These are phyloP conservation scores for Carollia perspicillata DNA, from an alignment of 2,113 vertebrate genomes.

Conservation along the genomic window DNA sequence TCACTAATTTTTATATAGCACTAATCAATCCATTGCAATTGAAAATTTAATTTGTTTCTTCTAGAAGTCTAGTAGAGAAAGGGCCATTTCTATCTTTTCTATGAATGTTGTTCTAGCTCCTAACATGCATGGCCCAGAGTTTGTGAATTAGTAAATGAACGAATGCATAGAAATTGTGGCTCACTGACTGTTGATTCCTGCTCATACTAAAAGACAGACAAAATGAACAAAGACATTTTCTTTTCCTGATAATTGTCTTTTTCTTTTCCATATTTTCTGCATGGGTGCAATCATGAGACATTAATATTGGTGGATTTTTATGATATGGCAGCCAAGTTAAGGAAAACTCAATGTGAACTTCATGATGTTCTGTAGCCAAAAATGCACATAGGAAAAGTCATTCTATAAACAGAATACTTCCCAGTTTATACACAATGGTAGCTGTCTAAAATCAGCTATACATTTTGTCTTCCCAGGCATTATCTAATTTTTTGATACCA, in stretches of 20 bases:
- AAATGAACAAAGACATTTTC: not conserved
- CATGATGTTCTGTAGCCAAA: not conserved
- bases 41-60: not conserved
- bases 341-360: not conserved
- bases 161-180: not conserved
- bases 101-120: not conserved
- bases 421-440: not conserved
- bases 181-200: not conserved
- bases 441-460: not conserved
- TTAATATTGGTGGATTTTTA: not conserved
- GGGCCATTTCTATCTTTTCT: not conserved
- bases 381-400: not conserved
- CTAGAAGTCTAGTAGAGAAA: not conserved
- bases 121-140: not conserved
- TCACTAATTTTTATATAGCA: not conserved
- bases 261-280: not conserved
- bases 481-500: not conserved
- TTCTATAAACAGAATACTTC: not conserved
- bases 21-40: not conserved
- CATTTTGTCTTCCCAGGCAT: not conserved
- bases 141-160: not conserved
- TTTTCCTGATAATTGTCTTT: not conserved
- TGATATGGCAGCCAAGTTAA: not conserved
- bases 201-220: not conserved
- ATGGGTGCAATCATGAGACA: not conserved